phyloP scores from a whole-genome alignment of 2,888 invertebrate genomes.

The Patella depressa region DNA sequence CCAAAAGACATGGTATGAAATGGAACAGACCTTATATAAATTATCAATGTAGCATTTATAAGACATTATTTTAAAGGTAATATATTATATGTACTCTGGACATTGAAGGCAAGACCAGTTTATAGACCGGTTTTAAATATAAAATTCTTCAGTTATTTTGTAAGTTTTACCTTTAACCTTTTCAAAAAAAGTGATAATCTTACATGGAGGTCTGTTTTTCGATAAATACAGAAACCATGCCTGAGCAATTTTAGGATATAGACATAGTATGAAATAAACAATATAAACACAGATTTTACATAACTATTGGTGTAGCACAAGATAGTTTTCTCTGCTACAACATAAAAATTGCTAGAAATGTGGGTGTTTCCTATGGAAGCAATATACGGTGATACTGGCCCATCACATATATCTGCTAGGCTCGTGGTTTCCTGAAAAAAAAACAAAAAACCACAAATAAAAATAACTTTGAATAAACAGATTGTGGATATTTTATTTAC shows the following conservation, averaged over 20 bases:
- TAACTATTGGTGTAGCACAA: neutral
- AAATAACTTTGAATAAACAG: no score
- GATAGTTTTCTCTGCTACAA: neutral
- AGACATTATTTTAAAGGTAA: no score
- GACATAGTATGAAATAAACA: neutral
- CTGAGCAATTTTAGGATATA: neutral
- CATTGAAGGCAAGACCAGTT: no score
- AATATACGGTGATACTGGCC: slow-evolving; percentile 1
- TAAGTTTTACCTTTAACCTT: no score
- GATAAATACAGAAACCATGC: neutral
- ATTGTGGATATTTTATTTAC: neutral
- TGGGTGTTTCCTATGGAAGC: neutral
- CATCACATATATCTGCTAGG: neutral
- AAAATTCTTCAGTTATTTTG: no score
- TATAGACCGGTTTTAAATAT: no score
- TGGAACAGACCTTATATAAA: no score
- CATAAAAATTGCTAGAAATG: neutral
- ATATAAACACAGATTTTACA: neutral
- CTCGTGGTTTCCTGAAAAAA: neutral
- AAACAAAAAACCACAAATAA: no score
- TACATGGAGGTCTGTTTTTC: neutral
- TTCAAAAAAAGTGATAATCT: neutral
- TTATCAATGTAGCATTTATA: no score
- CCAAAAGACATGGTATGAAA: no score
- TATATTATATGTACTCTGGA: no score